Evolutionary conservation across 2,888 invertebrate species (phyloP), one percentile per base, ranked within the genome.

Genomic region (Linnaemya vulpina): DNA sequence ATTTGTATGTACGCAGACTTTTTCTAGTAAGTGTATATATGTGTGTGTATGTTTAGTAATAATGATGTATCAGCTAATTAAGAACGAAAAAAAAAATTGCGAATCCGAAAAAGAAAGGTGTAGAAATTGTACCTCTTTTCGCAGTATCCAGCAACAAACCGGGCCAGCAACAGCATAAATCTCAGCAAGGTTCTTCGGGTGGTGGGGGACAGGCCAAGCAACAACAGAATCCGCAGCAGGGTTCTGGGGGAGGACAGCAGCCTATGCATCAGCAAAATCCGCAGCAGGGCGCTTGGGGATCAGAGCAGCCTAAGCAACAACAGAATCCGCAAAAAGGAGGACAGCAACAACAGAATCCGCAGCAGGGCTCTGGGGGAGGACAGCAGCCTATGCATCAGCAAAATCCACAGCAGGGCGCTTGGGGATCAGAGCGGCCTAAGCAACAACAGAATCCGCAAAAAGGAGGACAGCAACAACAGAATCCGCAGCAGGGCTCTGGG

Each of bases 401-500:
- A n/a, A 30, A 55, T 17, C 74, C 65, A 20, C 58, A 65, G 4
- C 84, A 80, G 43, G 65, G 58, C 3, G 40, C 15, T 5, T 1
- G 38, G 11, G 22, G 53, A 15, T 63, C 38, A 8, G 55, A 20
- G 9, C 86, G 60, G 49, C 58, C 30, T 3, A 30, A 2, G 30
- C 30, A 30, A 5, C 30, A 30, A 30, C 30, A n/a, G n/a, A n/a
- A n/a, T n/a, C 74, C 40, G 43, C 84, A 83, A 46, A 83, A 79
- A 73, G n/a, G n/a, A n/a, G n/a, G n/a, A n/a, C n/a, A n/a, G n/a
- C n/a, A n/a, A n/a, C n/a, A n/a, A n/a, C n/a, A 46, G 20, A 38
- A 30, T 13, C 13, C 11, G 20, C 80, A 55, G 58, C 86, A 84
- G 25, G 17, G 4, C 13, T 38, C 62, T n/a, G 30, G 58, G 9